These are phyloP conservation scores for Caloenas nicobarica DNA, from an alignment of 2,113 vertebrate genomes.

Conservation along the genomic window DNA sequence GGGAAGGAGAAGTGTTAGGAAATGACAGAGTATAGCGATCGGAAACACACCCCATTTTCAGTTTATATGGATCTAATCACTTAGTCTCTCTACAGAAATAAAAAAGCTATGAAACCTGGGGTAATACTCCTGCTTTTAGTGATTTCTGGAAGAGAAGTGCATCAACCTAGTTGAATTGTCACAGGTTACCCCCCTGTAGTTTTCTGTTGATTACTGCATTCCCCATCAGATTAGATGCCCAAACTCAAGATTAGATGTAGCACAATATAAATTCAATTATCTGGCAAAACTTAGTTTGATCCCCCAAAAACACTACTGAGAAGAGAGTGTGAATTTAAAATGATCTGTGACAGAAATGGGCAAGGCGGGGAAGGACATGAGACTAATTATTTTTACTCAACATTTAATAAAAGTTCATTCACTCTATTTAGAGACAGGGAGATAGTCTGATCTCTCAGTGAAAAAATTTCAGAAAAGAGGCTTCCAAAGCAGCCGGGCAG, in stretches of 20 bases:
- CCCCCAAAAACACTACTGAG: neutral
- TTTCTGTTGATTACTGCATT: neutral
- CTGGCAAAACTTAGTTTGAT: neutral
- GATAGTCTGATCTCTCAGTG: neutral
- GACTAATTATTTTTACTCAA: neutral
- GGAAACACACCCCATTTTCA: neutral
- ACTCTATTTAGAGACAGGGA: neutral
- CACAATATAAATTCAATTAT: neutral
- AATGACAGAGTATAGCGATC: neutral
- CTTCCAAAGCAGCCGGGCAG: neutral
- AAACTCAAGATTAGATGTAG: neutral
- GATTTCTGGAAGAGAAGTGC: neutral
- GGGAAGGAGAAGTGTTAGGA: neutral
- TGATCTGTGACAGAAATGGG: neutral
- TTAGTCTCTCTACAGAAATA: neutral
- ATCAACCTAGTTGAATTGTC: neutral
- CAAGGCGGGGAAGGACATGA: fast-evolving
- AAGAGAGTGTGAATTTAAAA: neutral
- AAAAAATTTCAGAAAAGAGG: neutral
- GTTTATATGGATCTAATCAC: neutral
- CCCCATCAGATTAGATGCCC: neutral
- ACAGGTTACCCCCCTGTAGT: neutral
- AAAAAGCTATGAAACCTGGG: neutral
- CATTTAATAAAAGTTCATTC: neutral
- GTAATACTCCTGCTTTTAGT: neutral